A percentile compares a stretch with the other conserved stretches of the same genome.
These are phyloP conservation scores for Drosophila mayaguana DNA, from an alignment of 2,888 invertebrate species.

Conservation along the genomic window DNA sequence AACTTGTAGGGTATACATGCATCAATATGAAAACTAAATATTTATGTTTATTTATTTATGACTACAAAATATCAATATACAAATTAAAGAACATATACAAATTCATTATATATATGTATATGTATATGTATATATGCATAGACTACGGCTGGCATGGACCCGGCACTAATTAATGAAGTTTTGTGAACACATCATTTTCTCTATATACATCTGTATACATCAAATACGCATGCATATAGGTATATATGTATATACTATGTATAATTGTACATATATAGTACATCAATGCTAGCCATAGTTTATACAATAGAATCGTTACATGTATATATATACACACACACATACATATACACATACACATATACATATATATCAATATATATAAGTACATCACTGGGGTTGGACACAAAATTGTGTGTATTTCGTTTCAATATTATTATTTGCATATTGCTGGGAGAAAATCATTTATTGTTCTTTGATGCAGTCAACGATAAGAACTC, in stretches of 20 bases:
- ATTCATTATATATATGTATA: constrained; percentile 52
- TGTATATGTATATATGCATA: constrained; percentile 54
- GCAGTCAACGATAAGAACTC: constrained; percentile 85
- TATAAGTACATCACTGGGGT: constrained; percentile 68
- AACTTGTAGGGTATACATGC: constrained; percentile 1
- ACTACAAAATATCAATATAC: constrained; percentile 78
- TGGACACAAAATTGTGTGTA: constrained; percentile 60
- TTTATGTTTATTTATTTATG: constrained; percentile 71
- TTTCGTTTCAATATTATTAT: constrained; percentile 25
- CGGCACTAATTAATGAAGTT: constrained; percentile 58
- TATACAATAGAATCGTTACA: constrained; percentile 31
- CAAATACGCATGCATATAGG: constrained; percentile 28
- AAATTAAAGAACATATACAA: constrained; percentile 79
- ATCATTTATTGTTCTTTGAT: constrained; percentile 71
- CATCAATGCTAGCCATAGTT: constrained; percentile 58
- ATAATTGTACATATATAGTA: constrained; percentile 33
- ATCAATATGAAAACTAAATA: constrained; percentile 49
- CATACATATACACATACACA: not conserved
- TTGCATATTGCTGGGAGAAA: constrained; percentile 43
- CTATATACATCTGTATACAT: constrained; percentile 30
- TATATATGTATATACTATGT: constrained; percentile 24
- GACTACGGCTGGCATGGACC: constrained; percentile 63
- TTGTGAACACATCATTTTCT: constrained; percentile 62
- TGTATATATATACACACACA: not conserved
- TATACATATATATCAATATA: constrained; percentile 46